A percentile compares a stretch with the other conserved stretches of the same genome.
Evolutionary conservation across 2,888 invertebrate genomes (phyloP).

Genomic region (Caenorhabditis japonica): DNA sequence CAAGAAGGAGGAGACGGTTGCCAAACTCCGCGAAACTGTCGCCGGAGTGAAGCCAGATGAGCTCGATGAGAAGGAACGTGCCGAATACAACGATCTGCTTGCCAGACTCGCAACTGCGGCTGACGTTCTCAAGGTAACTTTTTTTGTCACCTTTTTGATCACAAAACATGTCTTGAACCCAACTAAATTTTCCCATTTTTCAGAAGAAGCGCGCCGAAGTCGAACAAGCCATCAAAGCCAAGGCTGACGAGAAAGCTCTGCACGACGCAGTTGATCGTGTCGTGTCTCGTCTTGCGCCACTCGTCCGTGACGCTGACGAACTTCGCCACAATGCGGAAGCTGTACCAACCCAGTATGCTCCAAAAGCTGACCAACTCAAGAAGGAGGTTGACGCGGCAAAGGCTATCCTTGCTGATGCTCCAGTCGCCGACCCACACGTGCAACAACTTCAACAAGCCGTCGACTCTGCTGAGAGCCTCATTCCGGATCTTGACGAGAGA

Average conservation of each 20-base stretch:
- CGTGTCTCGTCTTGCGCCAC: no score
- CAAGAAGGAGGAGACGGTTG: no score
- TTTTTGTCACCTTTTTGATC: no score
- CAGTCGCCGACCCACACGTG: conserved; percentile 43
- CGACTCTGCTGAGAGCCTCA: conserved; percentile 16
- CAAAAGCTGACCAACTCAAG: conserved; percentile 57
- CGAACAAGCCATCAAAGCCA: no score
- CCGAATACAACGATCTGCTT: conserved; percentile 53
- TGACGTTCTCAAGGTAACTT: conserved; percentile 52
- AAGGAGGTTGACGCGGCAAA: conserved; percentile 50
- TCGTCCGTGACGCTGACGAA: conserved; percentile 38
- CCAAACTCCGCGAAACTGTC: conserved; percentile 8
- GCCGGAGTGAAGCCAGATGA: conserved; percentile 39
- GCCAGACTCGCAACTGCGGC: conserved; percentile 55
- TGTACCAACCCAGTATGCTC: conserved; percentile 55
- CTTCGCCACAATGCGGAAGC: conserved; percentile 59
- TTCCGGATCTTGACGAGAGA: conserved; percentile 50
- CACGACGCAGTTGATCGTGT: no score
- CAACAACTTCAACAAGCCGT: conserved; percentile 46
- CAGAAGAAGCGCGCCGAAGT: no score
- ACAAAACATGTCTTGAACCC: no score
- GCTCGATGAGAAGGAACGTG: conserved; percentile 54
- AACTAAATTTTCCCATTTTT: no score
- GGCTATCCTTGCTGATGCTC: conserved; percentile 32
- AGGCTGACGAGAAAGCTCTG: no score